A percentile compares a stretch with the other conserved stretches of the same genome.
Conservation (phyloP, 2,888 invertebrate species). For the Notocelia uddmanniana region DNA sequence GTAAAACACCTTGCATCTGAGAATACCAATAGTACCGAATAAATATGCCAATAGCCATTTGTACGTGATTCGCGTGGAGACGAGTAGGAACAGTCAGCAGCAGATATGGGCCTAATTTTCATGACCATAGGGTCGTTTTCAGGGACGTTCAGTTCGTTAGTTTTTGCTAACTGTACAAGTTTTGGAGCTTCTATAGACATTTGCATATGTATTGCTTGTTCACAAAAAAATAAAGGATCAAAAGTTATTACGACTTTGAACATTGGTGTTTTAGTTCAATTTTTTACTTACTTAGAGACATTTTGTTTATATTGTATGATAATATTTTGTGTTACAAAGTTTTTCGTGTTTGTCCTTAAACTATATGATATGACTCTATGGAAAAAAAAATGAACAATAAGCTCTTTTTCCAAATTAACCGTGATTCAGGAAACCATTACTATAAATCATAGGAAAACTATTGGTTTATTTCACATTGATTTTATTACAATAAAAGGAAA, state of each 20-base stretch:
- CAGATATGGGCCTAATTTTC: too few species aligned
- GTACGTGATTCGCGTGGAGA: slow-evolving; percentile 2
- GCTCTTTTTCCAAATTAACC: too few species aligned
- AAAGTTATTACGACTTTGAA: not conserved
- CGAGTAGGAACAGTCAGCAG: not conserved
- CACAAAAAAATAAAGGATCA: not conserved
- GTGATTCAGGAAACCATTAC: too few species aligned
- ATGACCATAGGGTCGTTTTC: too few species aligned
- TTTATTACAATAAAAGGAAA: too few species aligned
- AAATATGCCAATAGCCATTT: slow-evolving; percentile 22
- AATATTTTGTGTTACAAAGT: not conserved
- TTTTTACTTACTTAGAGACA: not conserved
- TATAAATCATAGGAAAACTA: too few species aligned
- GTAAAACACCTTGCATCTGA: too few species aligned
- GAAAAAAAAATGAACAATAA: too few species aligned
- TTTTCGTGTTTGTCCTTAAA: not conserved
- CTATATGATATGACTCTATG: not conserved
- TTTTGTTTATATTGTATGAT: not conserved
- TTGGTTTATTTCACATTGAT: too few species aligned
- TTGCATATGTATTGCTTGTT: not conserved
- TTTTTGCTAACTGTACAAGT: not conserved
- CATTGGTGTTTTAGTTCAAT: not conserved
- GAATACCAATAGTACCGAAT: too few species aligned
- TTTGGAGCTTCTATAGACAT: not conserved
- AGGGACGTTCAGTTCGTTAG: too few species aligned